Conservation (phyloP, 2,888 invertebrate genomes). For the Heliconius ethilla region DNA sequence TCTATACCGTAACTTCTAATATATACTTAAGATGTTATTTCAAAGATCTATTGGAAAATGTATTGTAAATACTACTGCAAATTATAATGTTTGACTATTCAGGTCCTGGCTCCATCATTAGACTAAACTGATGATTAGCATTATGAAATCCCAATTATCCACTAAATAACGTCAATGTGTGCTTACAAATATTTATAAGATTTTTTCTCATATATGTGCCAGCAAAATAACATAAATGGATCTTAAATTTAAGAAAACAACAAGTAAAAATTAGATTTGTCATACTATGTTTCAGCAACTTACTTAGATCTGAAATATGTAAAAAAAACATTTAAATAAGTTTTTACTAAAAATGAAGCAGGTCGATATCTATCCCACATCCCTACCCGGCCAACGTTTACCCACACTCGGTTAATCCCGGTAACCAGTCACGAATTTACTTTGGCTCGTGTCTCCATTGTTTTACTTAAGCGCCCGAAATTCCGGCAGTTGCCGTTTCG, state of each 20-base stretch:
- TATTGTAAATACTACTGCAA: not conserved
- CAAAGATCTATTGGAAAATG: not conserved
- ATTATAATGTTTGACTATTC: not conserved
- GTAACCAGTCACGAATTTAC: slow-evolving; percentile 44
- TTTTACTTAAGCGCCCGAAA: slow-evolving; percentile 42
- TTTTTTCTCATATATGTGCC: too few species aligned
- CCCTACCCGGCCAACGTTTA: slow-evolving; percentile 56
- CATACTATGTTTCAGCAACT: too few species aligned
- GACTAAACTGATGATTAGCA: too few species aligned
- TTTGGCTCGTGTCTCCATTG: slow-evolving; percentile 39
- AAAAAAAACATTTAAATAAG: too few species aligned
- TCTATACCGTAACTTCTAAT: not conserved
- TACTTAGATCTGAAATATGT: too few species aligned
- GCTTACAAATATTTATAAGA: not conserved
- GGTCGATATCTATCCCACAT: slow-evolving; percentile 29
- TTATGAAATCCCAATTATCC: not conserved
- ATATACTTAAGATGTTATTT: not conserved
- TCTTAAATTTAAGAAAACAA: too few species aligned
- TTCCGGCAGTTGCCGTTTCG: slow-evolving; percentile 34
- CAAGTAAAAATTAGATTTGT: too few species aligned
- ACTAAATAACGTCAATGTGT: not conserved
- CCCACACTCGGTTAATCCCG: slow-evolving; percentile 64
- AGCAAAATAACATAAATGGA: too few species aligned
- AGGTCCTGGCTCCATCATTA: too few species aligned
- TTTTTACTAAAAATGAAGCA: not conserved